phyloP scores from a whole-genome alignment of 2,113 vertebrate genomes.

The Suricata suricatta region DNA sequence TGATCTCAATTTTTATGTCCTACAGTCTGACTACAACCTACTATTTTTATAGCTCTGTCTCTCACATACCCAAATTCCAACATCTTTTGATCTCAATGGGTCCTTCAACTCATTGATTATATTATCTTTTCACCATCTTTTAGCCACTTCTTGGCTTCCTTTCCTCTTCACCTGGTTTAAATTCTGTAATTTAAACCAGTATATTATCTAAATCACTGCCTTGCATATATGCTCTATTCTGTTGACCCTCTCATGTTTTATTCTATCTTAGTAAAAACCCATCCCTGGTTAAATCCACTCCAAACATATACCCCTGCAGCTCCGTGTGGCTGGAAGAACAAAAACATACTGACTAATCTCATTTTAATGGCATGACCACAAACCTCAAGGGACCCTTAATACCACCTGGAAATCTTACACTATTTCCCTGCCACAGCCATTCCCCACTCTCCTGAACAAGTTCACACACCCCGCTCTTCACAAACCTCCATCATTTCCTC shows the following conservation, averaged over 20 bases:
- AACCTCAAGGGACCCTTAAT: neutral
- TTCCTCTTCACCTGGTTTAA: neutral
- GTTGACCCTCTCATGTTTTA: neutral
- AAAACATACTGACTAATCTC: neutral
- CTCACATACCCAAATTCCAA: neutral
- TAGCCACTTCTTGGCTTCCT: neutral
- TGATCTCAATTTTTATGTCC: neutral
- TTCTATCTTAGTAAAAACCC: neutral
- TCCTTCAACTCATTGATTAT: neutral
- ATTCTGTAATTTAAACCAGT: neutral
- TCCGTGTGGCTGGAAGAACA: neutral
- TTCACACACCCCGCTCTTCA: neutral
- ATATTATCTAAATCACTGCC: neutral
- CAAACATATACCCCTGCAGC: slow-evolving; percentile 18
- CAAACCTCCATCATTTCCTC: neutral
- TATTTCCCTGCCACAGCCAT: neutral
- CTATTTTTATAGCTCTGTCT: neutral
- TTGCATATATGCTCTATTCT: neutral
- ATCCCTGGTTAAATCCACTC: slow-evolving; percentile 19
- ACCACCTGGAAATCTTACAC: neutral
- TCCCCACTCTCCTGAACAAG: neutral
- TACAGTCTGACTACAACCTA: neutral
- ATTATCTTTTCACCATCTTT: neutral
- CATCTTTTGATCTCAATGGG: neutral
- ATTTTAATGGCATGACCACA: slow-evolving; percentile 27